Conservation (phyloP, 1,140 invertebrate species). For the Ephestia elutella region DNA sequence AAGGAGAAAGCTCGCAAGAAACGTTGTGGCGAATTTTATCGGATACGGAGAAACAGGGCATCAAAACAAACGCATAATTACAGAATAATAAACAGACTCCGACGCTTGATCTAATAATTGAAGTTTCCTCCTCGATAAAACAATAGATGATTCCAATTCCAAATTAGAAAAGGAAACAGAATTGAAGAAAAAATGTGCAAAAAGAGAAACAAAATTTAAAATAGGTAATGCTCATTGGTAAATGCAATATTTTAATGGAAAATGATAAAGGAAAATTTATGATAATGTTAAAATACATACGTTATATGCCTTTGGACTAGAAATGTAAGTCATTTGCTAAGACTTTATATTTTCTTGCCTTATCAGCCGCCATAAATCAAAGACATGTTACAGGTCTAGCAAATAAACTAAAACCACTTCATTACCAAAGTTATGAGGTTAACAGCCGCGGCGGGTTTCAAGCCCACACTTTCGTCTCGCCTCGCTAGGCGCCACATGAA, state of each 20-base stretch:
- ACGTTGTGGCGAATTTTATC: constrained; percentile 25
- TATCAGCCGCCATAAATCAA: too few relatives aligned
- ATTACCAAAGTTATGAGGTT: constrained; percentile 8
- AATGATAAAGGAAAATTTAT: too few relatives aligned
- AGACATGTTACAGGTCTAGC: neutral
- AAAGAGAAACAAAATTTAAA: too few relatives aligned
- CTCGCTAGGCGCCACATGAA: constrained; percentile 16
- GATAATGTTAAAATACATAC: too few relatives aligned
- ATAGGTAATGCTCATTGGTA: too few relatives aligned
- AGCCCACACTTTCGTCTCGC: constrained; percentile 18
- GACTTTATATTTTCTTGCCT: too few relatives aligned
- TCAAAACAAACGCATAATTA: neutral
- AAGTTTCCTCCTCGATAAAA: neutral
- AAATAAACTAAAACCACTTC: neutral
- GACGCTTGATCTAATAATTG: neutral
- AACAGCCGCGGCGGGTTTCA: constrained; percentile 7
- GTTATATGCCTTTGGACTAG: too few relatives aligned
- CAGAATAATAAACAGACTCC: neutral
- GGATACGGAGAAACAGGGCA: neutral
- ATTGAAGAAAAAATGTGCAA: too few relatives aligned
- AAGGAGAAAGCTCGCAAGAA: constrained; percentile 25
- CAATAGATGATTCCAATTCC: too few relatives aligned
- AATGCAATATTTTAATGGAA: too few relatives aligned
- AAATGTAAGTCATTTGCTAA: too few relatives aligned
- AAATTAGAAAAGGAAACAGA: too few relatives aligned